These are phyloP conservation scores for Patiria miniata DNA, from an alignment of 35 echinoderm and acorn worm genomes.

Conservation along the genomic window DNA sequence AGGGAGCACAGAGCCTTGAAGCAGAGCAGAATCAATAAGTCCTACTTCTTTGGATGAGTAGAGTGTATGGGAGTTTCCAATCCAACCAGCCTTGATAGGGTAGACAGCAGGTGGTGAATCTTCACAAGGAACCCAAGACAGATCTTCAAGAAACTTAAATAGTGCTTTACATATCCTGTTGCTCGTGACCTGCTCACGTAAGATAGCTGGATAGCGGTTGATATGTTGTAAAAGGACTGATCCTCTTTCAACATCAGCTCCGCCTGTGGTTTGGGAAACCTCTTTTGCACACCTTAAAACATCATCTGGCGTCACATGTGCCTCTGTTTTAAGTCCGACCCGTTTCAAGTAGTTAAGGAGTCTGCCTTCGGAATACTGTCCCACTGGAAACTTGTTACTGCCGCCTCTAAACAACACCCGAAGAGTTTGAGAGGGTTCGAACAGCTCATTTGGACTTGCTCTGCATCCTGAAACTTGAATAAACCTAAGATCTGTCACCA, in stretches of 20 bases:
- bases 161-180: slow-evolving; percentile 5
- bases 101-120: neutral
- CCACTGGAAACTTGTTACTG: neutral
- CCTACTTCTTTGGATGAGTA: slow-evolving; percentile 8
- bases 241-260: neutral
- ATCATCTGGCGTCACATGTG: neutral
- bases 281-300: neutral
- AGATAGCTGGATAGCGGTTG: neutral
- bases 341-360: neutral
- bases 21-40: neutral
- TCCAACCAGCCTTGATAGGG: neutral
- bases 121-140: slow-evolving; percentile 36
- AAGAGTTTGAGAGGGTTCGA: neutral
- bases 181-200: neutral
- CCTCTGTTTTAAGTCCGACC: neutral
- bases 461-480: neutral
- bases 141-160: slow-evolving; percentile 3
- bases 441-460: neutral
- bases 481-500: neutral
- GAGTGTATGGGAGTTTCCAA: neutral
- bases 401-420: neutral
- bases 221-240: slow-evolving; percentile 18
- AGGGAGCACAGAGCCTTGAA: slow-evolving; percentile 4
- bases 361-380: slow-evolving; percentile 1
- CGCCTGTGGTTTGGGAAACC: no score